Base-by-base conservation (phyloP, 2,888 invertebrate species). In the Danaus chrysippus region DNA sequence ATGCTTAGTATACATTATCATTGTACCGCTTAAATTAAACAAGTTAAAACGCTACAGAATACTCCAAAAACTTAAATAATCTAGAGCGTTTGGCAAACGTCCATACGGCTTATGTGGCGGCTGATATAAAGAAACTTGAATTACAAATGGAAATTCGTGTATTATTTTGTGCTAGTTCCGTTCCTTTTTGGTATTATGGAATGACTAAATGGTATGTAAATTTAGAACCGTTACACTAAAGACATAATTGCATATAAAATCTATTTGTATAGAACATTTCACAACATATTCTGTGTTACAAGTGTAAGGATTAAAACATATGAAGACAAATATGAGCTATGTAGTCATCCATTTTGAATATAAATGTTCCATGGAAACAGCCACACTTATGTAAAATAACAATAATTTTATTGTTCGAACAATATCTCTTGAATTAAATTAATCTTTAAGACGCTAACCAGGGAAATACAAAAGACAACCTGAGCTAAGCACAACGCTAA, bases 31-130 rank as follows among this genome's bases (percentile, higher is more conserved):
- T 49, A 49, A 49, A 15, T 49, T 49, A 15, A 17, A 17, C 10
- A 17, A 49, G 17, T 10, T 11, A 17, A 49, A 49, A 49, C 49
- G n/a, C 15, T 49, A 15, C 53, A 54, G 54, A 58, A 56, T 53
- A 34, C 46, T 55, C 54, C 58, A 58, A 56, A 56, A 59, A 56
- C 67, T 62, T 67, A 74, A 69, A 72, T 61, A 57, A 63, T 63
- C 62, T 61, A 65, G 61, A 62, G 65, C 63, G 59, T 64, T 64
- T 76, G 76, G 75, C 76, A 75, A 65, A 58, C 58, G 64, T 71
- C 75, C 74, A 76, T 70, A 70, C 69, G 66, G 64, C 61, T 54
- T 62, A 63, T 62, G 54, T 53, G 64, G 57, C 60, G 54, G 55
- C 63, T 64, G 54, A 56, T 63, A 68, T 66, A 66, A 60, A 62